Percentiles rank a stretch among this genome's conserved stretches.
phyloP scores from a whole-genome alignment of 1,140 invertebrate genomes.

The Dreissena polymorpha region DNA sequence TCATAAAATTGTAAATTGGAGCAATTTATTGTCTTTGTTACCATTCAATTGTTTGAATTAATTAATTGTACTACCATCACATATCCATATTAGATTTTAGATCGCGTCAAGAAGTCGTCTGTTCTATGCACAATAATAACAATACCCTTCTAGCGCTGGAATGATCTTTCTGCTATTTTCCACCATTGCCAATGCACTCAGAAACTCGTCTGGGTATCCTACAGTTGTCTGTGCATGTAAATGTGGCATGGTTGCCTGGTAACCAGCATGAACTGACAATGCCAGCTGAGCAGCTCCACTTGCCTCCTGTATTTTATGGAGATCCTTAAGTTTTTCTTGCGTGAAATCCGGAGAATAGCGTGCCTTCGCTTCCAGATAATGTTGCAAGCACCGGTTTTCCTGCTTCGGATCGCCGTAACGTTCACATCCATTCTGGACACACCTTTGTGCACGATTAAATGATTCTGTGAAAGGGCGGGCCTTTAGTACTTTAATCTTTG shows the following conservation, averaged over 20 bases:
- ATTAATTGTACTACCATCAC: too few relatives aligned
- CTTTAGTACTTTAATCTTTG: too few relatives aligned
- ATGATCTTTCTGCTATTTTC: conserved; percentile 32
- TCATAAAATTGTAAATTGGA: too few relatives aligned
- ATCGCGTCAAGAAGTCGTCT: too few relatives aligned
- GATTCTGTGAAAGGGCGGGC: too few relatives aligned
- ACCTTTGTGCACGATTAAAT: conserved; percentile 5
- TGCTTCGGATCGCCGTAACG: conserved; percentile 33
- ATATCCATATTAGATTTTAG: too few relatives aligned
- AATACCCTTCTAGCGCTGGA: conserved; percentile 37
- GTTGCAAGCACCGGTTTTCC: conserved; percentile 9
- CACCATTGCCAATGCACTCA: neutral
- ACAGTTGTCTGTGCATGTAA: neutral
- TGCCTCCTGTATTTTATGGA: neutral
- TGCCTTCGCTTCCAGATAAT: conserved; percentile 16
- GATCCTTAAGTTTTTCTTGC: too few relatives aligned
- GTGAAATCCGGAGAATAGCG: neutral
- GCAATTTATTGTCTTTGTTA: too few relatives aligned
- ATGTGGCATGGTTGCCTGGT: neutral
- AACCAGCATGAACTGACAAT: neutral
- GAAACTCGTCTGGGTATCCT: neutral
- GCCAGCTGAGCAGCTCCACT: neutral
- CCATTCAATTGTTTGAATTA: too few relatives aligned
- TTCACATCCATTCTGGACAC: conserved; percentile 22
- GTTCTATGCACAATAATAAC: conserved; percentile 47